Conservation (phyloP, 2,797 vertebrate species). For the Sparus aurata region DNA sequence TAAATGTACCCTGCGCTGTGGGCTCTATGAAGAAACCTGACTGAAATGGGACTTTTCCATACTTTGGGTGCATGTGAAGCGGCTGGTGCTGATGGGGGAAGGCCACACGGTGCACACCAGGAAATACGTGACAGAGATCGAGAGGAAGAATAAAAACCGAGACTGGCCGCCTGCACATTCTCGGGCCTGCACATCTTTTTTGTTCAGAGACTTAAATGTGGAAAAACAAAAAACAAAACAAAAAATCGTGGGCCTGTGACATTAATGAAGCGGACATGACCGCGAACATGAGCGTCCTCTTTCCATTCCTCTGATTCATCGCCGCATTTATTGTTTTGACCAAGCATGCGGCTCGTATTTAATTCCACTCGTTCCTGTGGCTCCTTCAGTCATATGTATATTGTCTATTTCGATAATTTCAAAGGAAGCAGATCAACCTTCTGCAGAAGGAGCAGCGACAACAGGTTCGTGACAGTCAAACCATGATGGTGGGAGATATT, state of each 20-base stretch:
- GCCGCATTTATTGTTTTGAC: background rate
- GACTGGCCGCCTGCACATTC: constrained; percentile 32
- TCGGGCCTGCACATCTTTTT: constrained; percentile 44
- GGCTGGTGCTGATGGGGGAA: constrained; percentile 11
- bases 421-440: background rate
- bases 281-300: constrained; percentile 9
- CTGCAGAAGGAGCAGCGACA: background rate
- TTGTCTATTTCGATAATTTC: background rate
- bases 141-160: constrained; percentile 11
- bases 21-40: background rate
- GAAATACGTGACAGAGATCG: constrained; percentile 23
- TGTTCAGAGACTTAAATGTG: constrained; percentile 33
- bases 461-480: background rate
- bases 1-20: constrained; percentile 6
- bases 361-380: background rate
- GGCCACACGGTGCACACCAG: constrained; percentile 4
- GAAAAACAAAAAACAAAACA: constrained; percentile 33
- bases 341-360: background rate
- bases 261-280: constrained; percentile 15
- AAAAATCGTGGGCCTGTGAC: constrained; percentile 52
- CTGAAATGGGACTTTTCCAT: constrained; percentile 6
- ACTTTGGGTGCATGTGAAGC: background rate
- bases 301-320: background rate
- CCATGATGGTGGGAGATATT: background rate
- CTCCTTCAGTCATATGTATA: background rate